Evolutionary conservation across 2,888 invertebrate genomes (phyloP), one percentile per base, ranked within the genome.

Genomic region (Synergus itoensis): DNA sequence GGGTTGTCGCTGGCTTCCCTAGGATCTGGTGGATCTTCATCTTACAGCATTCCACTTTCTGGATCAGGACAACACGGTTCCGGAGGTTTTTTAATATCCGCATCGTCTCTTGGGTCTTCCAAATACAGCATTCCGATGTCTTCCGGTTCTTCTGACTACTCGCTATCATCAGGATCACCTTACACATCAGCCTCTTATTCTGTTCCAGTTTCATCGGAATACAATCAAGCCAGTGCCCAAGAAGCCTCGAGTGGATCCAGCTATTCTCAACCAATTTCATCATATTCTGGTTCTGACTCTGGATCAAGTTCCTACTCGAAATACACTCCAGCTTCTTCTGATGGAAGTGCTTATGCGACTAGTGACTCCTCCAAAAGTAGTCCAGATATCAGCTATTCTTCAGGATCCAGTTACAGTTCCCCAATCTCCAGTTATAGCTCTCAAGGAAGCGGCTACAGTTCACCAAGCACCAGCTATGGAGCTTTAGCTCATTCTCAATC

Each of bases 251-350:
- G 87, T 1, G 84, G 87, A n/a, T 86, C 89, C 4, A 89, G 85
- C 21, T 91, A 91, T 76, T 83, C 84, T 7, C 79, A 90, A 4
- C 90, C 92, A 0, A 79, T 86, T 48, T 84, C 89, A 2, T 84
- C 87, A 1, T 79, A 83, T 1, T 83, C 83, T 12, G 86, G 85
- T n/a, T 77, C 86, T 1, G 77, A 79, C 21, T 77, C 83, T 0
- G 77, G 80, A 64, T 77, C 77, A 28, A 73, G 57, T 64, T 41
- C 80, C 60, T 82, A 41, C 1, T 77, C 86, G 0, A 86, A 85
- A 69, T 91, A 89, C 64, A 63, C 83, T 0, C 88, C 91, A 5
- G 80, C 87, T 4, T 88, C 90, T 0, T 89, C 89, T 1, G 86
- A 88, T 0, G 87, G 87, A 5, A 87, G 84, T 41, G 60, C 86